Percentiles rank a stretch among this genome's conserved stretches.
These are phyloP conservation scores for Amphimallon solstitiale DNA, from an alignment of 2,888 invertebrate genomes.

Conservation along the genomic window DNA sequence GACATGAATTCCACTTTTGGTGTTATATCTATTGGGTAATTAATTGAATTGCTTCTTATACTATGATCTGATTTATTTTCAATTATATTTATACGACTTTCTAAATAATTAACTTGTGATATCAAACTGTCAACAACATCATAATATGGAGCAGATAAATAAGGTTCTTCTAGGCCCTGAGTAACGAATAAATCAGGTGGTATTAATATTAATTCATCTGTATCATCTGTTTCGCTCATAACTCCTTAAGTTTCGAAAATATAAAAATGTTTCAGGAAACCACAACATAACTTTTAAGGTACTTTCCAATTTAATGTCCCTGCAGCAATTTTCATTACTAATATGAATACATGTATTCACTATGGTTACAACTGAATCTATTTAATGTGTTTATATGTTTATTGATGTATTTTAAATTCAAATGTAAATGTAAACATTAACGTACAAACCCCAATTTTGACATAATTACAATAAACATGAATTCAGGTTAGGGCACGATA, in stretches of 20 bases:
- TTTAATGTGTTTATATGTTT: constrained; percentile 8
- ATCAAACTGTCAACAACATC: constrained; percentile 73
- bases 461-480: no score
- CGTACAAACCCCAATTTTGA: no score
- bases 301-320: not conserved
- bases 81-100: constrained; percentile 64
- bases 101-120: constrained; percentile 70
- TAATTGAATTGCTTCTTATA: constrained; percentile 49
- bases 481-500: no score
- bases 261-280: not conserved
- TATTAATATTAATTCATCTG: constrained; percentile 81
- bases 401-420: constrained; percentile 10
- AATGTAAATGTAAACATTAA: no score
- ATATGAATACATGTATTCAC: constrained; percentile 3
- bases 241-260: constrained; percentile 46
- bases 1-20: constrained; percentile 42
- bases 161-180: constrained; percentile 66
- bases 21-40: constrained; percentile 42
- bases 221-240: constrained; percentile 83
- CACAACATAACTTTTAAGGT: constrained; percentile 15
- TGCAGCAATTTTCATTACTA: no score
- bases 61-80: constrained; percentile 60
- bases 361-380: constrained; percentile 21
- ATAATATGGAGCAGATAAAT: constrained; percentile 54
- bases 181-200: constrained; percentile 80